These are phyloP conservation scores for Lamellibrachia satsuma DNA, from an alignment of 2,888 invertebrate species.

Conservation along the genomic window DNA sequence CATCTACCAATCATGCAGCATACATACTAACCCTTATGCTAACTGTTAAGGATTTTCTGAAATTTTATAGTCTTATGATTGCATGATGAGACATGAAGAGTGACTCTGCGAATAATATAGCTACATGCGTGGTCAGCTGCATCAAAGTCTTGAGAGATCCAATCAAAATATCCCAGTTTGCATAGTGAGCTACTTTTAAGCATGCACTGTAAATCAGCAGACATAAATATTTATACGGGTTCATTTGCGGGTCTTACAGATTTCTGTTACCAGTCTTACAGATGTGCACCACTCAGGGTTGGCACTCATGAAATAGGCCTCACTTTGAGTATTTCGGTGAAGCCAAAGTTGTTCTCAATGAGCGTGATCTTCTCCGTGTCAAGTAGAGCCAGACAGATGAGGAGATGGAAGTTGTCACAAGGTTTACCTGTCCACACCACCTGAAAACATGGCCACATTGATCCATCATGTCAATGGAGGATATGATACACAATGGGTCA, in stretches of 20 bases:
- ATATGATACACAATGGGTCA: too few relatives aligned
- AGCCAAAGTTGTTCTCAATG: slow-evolving; percentile 91
- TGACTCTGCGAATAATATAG: too few relatives aligned
- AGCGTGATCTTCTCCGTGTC: slow-evolving; percentile 86
- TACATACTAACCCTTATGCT: background rate
- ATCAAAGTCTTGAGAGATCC: too few relatives aligned
- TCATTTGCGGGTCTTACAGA: too few relatives aligned
- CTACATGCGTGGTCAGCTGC: background rate
- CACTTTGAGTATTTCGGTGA: slow-evolving; percentile 82
- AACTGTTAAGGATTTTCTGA: background rate
- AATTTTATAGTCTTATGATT: background rate
- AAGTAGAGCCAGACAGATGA: slow-evolving; percentile 92
- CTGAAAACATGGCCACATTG: slow-evolving; percentile 46
- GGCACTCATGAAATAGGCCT: slow-evolving; percentile 13
- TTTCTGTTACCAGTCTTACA: too few relatives aligned
- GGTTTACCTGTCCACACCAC: slow-evolving; percentile 91
- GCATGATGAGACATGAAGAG: background rate
- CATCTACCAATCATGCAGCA: too few relatives aligned
- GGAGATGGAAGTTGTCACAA: slow-evolving; percentile 91
- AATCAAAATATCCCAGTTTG: too few relatives aligned
- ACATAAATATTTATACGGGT: too few relatives aligned
- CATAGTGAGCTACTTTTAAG: too few relatives aligned
- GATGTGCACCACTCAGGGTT: too few relatives aligned
- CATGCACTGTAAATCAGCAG: too few relatives aligned
- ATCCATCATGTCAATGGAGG: too few relatives aligned